Conservation (phyloP, 2,888 invertebrate species). For the Polydrusus cervinus region DNA sequence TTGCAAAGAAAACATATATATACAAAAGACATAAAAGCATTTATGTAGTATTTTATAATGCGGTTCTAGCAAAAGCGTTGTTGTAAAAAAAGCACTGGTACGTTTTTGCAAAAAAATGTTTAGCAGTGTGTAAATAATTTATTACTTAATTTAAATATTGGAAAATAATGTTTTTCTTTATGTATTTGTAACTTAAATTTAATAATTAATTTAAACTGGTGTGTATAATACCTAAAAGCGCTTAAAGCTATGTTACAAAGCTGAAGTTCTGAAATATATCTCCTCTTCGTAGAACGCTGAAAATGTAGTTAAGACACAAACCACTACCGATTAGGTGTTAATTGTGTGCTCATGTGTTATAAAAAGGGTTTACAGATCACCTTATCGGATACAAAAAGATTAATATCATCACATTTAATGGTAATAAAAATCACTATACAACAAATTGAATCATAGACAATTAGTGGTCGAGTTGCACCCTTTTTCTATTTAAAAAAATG, state of each 20-base stretch:
- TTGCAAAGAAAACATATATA: constrained; percentile 34
- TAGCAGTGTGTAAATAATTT: constrained; percentile 22
- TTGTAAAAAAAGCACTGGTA: constrained; percentile 66
- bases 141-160: no score
- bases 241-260: constrained; percentile 45
- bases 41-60: neutral
- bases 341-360: constrained; percentile 55
- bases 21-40: constrained; percentile 39
- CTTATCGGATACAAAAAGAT: neutral
- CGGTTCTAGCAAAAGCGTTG: constrained; percentile 35
- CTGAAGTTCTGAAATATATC: constrained; percentile 30
- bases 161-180: neutral
- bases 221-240: constrained; percentile 22
- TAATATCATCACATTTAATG: neutral
- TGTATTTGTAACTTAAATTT: neutral
- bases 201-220: neutral
- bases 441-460: no score
- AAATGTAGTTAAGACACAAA: constrained; percentile 62
- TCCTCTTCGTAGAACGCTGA: constrained; percentile 46
- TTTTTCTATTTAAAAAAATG: no score
- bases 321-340: constrained; percentile 63
- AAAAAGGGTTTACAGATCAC: constrained; percentile 15
- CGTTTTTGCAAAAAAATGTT: constrained; percentile 55
- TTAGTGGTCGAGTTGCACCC: no score
- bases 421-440: no score